phyloP scores from a whole-genome alignment of 1,140 invertebrate species.

The Drosophila truncata region DNA sequence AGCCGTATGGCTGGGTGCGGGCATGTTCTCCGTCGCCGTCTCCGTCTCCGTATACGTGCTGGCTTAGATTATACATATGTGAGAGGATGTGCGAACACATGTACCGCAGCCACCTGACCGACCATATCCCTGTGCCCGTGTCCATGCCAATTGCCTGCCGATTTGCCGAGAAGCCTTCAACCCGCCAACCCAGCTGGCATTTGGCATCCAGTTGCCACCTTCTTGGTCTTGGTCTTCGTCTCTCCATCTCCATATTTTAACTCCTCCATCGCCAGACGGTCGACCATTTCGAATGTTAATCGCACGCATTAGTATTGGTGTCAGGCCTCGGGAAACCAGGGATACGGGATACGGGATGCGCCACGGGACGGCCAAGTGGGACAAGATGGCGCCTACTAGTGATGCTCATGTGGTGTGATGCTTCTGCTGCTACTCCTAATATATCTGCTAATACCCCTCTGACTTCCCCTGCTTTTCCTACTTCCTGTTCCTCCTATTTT shows the following conservation, averaged over 20 bases:
- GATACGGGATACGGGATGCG: constrained; percentile 12
- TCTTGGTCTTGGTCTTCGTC: constrained; percentile 10
- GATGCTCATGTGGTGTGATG: background rate
- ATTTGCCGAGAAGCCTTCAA: constrained; percentile 20
- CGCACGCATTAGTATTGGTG: constrained; percentile 82
- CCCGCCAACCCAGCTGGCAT: background rate
- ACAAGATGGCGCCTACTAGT: constrained; percentile 10
- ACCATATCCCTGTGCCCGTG: background rate
- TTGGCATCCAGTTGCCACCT: constrained; percentile 1
- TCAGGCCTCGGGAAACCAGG: constrained; percentile 61
- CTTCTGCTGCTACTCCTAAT: background rate
- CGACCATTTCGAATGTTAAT: constrained; percentile 75
- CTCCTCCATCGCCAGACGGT: constrained; percentile 21
- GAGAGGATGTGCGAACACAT: constrained; percentile 20
- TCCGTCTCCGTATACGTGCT: constrained; percentile 11
- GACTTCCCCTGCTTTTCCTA: background rate
- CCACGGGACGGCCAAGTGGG: constrained; percentile 51
- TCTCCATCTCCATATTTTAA: background rate
- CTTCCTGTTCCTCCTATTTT: background rate
- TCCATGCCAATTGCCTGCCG: constrained; percentile 23
- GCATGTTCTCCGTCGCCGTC: background rate
- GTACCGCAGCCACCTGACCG: constrained; percentile 49
- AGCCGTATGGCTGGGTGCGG: background rate
- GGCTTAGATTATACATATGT: constrained; percentile 51
- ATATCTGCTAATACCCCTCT: no score